phyloP scores from a whole-genome alignment of 2,113 vertebrate species.

The Callaeas wilsoni region DNA sequence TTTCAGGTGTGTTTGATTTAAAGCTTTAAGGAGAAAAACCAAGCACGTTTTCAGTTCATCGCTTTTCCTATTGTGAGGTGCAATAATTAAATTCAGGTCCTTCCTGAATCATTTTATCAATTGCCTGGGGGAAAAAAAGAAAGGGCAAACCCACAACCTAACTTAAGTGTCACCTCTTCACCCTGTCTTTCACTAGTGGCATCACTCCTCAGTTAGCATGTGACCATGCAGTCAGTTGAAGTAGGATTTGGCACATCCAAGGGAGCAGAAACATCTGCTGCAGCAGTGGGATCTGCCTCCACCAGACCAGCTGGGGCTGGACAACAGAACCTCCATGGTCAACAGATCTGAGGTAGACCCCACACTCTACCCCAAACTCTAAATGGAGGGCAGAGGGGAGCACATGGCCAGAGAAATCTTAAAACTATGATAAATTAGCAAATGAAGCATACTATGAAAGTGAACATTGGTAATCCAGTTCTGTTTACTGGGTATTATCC shows the following conservation, averaged over 20 bases:
- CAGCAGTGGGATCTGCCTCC: not conserved
- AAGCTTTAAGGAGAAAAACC: not conserved
- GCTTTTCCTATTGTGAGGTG: not conserved
- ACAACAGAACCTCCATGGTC: not conserved
- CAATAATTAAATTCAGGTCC: not conserved
- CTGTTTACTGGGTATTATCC: not conserved
- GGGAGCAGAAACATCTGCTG: not conserved
- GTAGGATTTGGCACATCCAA: not conserved
- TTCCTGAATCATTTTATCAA: not conserved
- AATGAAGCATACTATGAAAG: not conserved
- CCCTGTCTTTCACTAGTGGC: not conserved
- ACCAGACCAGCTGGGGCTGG: not conserved
- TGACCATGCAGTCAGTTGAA: not conserved
- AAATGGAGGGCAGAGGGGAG: not conserved
- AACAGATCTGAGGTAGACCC: not conserved
- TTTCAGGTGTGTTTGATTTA: not conserved
- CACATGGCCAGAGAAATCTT: not conserved
- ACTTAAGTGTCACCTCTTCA: not conserved
- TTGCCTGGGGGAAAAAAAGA: not conserved
- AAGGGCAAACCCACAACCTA: not conserved
- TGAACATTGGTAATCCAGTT: not conserved
- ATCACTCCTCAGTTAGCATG: not conserved
- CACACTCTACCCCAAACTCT: rapidly evolving
- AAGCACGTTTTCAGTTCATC: not conserved
- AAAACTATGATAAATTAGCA: not conserved